phyloP scores from a whole-genome alignment of 2,113 vertebrate species.

The Eonycteris spelaea region DNA sequence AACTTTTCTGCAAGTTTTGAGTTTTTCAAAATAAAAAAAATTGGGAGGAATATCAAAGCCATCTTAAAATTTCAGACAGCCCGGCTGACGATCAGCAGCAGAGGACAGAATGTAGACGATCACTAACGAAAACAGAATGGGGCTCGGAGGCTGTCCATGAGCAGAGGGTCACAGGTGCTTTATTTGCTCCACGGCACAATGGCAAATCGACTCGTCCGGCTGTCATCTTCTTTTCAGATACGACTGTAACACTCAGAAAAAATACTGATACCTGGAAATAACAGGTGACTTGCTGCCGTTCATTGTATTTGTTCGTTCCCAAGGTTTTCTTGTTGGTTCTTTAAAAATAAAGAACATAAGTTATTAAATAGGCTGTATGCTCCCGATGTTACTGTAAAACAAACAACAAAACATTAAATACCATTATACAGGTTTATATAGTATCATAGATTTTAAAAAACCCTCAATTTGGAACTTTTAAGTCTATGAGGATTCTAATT shows the following conservation, averaged over 20 bases:
- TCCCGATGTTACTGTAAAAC: not conserved
- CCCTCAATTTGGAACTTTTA: not conserved
- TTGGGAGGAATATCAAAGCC: not conserved
- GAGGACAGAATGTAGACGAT: not conserved
- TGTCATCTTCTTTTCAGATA: not conserved
- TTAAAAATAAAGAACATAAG: constrained; percentile 67
- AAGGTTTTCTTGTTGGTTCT: constrained; percentile 98
- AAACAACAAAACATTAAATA: not conserved
- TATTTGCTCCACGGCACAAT: not conserved
- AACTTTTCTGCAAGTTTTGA: not conserved
- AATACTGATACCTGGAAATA: constrained; percentile 92
- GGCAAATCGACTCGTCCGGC: not conserved
- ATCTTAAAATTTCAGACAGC: not conserved
- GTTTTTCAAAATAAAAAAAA: not conserved
- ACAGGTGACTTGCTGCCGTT: constrained; percentile 99
- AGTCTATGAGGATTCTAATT: not conserved
- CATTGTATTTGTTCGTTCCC: constrained; percentile 97
- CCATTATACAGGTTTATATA: not conserved
- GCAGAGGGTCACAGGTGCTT: no score
- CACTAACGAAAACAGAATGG: not conserved
- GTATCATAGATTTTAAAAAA: not conserved
- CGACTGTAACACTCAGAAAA: not conserved
- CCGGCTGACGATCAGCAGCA: not conserved
- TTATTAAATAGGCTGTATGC: not conserved
- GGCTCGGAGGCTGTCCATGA: not conserved